These are phyloP conservation scores for Rhingia campestris DNA, from an alignment of 2,888 invertebrate genomes.

Conservation along the genomic window DNA sequence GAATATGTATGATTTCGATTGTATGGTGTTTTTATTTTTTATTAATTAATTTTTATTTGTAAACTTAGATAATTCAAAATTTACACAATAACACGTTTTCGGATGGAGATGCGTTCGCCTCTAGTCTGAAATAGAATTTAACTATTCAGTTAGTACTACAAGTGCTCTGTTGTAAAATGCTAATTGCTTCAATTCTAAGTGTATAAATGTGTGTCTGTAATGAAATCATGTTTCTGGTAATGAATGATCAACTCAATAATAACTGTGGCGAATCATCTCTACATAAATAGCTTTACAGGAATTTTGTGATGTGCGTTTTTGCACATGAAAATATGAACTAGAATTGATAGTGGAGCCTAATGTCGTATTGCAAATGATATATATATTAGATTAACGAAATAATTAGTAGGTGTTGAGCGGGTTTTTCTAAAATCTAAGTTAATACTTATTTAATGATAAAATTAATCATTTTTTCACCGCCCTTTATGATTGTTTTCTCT, in stretches of 20 bases:
- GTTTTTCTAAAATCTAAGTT: too few species aligned
- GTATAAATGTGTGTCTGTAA: conserved; percentile 15
- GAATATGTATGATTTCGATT: conserved; percentile 38
- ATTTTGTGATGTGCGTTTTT: too few species aligned
- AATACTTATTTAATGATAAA: too few species aligned
- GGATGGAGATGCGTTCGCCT: conserved; percentile 31
- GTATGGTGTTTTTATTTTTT: neutral
- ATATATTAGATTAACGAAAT: too few species aligned
- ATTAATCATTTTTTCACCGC: too few species aligned
- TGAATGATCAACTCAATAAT: neutral
- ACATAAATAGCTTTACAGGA: too few species aligned
- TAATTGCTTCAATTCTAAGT: conserved; percentile 14
- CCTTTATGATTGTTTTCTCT: too few species aligned
- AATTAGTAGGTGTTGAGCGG: too few species aligned
- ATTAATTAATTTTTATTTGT: neutral
- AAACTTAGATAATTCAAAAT: conserved; percentile 35
- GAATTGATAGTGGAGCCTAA: too few species aligned
- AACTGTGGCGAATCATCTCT: too few species aligned
- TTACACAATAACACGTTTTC: conserved; percentile 25
- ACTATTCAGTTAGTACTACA: conserved; percentile 15
- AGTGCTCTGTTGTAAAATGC: conserved; percentile 26
- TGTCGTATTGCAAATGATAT: too few species aligned
- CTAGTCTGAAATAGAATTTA: conserved; percentile 46
- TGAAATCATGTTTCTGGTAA: conserved; percentile 15
- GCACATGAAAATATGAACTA: too few species aligned